Evolutionary conservation across 2,888 invertebrate species (phyloP), one percentile per base, ranked within the genome.

Genomic region (Panorpa germanica): DNA sequence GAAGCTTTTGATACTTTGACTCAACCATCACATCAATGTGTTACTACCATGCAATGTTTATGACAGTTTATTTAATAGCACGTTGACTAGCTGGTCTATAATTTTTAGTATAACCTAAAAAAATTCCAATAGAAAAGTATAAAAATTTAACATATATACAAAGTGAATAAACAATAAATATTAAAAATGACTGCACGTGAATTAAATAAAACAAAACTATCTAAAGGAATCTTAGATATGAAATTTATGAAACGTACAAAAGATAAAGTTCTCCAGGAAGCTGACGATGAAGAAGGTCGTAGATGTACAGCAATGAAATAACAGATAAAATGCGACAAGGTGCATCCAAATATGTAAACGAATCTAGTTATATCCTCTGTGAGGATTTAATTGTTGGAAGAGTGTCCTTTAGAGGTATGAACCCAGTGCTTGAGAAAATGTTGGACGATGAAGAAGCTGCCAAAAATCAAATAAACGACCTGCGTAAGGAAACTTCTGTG

Each of bases 381-480:
- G 81, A 81, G 47, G 65, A 75, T 39, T 58, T 91, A 20, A 58
- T 71, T 11, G 82, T 81, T 42, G 91, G 91, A 3, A 63, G 93
- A 38, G 57, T 88, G 39, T 91, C 91, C 31, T 95, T 75, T 50
- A 75, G 78, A 42, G 93, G 91, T 7, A 85, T 83, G 73, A 93
- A 95, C 55, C 81, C 83, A 15, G 85, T 85, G 47, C 71, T 93
- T 34, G 93, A 95, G 53, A 67, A 71, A 35, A 45, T 83, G 9
- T 74, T 86, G 70, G 66, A 67, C 41, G 41, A 57, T 21, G 71
- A 71, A 35, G 49, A n/a, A n/a, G n/a, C n/a, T n/a, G n/a, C n/a
- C n/a, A n/a, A n/a, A n/a, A n/a, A n/a, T n/a, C n/a, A n/a, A n/a
- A n/a, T n/a, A n/a, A n/a, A n/a, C n/a, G n/a, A n/a, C n/a, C n/a